A percentile compares a stretch with the other conserved stretches of the same genome.
These are phyloP conservation scores for Zoanthus sansibaricus DNA, from an alignment of 92 coral and sea anemone species.

Conservation along the genomic window DNA sequence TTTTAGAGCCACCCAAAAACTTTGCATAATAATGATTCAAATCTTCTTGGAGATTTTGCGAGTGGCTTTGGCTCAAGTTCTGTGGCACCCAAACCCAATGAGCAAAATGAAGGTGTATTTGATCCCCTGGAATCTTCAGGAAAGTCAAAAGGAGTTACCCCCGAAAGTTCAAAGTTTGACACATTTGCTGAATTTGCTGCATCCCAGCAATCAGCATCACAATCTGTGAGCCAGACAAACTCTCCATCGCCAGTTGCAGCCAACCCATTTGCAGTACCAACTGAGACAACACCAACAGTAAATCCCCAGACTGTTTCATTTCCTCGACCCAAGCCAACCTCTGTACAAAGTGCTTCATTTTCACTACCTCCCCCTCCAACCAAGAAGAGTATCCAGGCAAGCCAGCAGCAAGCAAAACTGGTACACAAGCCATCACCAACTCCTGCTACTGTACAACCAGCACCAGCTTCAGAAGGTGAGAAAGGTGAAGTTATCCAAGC, in stretches of 20 bases:
- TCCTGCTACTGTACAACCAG: constrained; percentile 17
- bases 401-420: constrained; percentile 62
- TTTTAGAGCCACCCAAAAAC: constrained; percentile 30
- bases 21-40: constrained; percentile 7
- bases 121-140: constrained; percentile 50
- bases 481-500: not conserved
- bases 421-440: constrained; percentile 45
- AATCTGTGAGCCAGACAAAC: constrained; percentile 5
- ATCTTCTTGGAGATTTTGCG: constrained; percentile 54
- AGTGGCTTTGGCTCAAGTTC: constrained; percentile 63
- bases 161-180: constrained; percentile 36
- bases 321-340: constrained; percentile 49
- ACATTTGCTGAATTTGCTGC: constrained; percentile 45
- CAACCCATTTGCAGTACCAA: constrained; percentile 32
- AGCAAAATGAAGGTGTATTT: constrained; percentile 44
- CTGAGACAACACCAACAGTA: constrained; percentile 2
- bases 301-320: constrained; percentile 29
- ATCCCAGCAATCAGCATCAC: not conserved
- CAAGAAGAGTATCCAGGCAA: constrained; percentile 91
- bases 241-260: constrained; percentile 15
- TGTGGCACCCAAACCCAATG: constrained; percentile 32
- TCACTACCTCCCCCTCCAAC: constrained; percentile 95
- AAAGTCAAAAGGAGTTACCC: constrained; percentile 1
- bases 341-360: constrained; percentile 50
- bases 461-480: constrained; percentile 42